Evolutionary conservation across 2,113 vertebrate genomes (phyloP).

Genomic region (Xiphophorus maculatus): DNA sequence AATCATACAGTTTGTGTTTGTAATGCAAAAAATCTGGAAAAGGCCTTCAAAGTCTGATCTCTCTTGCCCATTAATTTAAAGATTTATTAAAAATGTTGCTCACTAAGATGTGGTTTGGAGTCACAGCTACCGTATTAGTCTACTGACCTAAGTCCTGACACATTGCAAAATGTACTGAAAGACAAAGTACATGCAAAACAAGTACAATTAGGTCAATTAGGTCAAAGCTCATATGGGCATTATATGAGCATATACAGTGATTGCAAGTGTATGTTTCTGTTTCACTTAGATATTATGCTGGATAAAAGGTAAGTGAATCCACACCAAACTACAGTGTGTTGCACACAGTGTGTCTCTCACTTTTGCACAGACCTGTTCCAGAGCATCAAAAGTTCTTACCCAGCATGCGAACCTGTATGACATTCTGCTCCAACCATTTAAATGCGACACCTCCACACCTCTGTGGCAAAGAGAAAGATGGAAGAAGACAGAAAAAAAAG

Average conservation of each 20-base stretch:
- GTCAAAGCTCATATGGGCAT: too few species aligned
- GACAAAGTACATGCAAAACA: too few species aligned
- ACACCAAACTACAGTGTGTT: slow-evolving; percentile 3
- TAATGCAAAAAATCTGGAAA: too few species aligned
- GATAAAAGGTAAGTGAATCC: slow-evolving; percentile 24
- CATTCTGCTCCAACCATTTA: slow-evolving; percentile 73
- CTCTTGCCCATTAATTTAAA: too few species aligned
- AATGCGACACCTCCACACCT: slow-evolving; percentile 72
- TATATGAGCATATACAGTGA: slow-evolving; percentile 17
- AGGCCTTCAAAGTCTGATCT: too few species aligned
- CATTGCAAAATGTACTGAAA: too few species aligned
- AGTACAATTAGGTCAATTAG: too few species aligned
- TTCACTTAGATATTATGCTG: slow-evolving; percentile 17
- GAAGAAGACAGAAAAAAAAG: slow-evolving; percentile 9
- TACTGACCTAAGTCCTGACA: too few species aligned
- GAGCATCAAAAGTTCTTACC: slow-evolving; percentile 63
- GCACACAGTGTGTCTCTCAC: neutral
- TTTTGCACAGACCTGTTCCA: slow-evolving; percentile 24
- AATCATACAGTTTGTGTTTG: too few species aligned
- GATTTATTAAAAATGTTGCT: too few species aligned
- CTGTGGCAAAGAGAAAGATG: slow-evolving; percentile 49
- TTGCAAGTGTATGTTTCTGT: slow-evolving; percentile 3
- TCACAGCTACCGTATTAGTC: too few species aligned
- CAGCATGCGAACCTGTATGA: slow-evolving; percentile 70
- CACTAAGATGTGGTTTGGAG: too few species aligned